phyloP scores from a whole-genome alignment of 2,113 vertebrate genomes.

The Pollachius pollachius region DNA sequence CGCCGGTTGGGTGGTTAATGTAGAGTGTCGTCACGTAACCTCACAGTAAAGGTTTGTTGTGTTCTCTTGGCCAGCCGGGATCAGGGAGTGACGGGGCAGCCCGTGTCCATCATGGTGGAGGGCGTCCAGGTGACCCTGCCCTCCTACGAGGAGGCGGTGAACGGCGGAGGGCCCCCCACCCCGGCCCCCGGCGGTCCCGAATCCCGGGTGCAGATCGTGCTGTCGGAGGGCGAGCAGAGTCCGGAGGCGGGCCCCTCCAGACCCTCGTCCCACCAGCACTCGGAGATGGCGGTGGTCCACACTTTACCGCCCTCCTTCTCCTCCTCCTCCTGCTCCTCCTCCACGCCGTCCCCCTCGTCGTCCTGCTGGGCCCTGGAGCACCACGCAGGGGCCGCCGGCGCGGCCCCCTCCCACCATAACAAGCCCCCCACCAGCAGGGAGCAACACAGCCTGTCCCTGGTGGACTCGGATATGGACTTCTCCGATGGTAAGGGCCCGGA shows the following conservation, averaged over 20 bases:
- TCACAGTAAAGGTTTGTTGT: not conserved
- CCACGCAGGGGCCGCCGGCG: conserved; percentile 63
- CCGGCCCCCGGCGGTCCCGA: conserved; percentile 72
- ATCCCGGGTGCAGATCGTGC: conserved; percentile 93
- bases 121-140: conserved; percentile 94
- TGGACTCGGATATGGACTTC: conserved; percentile 88
- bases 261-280: conserved; percentile 72
- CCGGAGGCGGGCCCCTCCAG: conserved; percentile 73
- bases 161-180: conserved; percentile 67
- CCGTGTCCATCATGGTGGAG: conserved; percentile 93
- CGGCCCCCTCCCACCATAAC: conserved; percentile 68
- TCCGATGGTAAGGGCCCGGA: conserved; percentile 82
- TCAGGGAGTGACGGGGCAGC: conserved; percentile 87
- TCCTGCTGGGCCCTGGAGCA: conserved; percentile 83
- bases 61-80: conserved; percentile 78
- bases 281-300: conserved; percentile 90
- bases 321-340: conserved; percentile 56
- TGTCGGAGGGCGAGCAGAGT: conserved; percentile 82
- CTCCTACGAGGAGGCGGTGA: conserved; percentile 95
- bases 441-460: conserved; percentile 86
- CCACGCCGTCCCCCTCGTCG: conserved; percentile 61
- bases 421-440: conserved; percentile 83
- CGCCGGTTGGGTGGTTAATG: no score
- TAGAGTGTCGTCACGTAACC: not conserved
- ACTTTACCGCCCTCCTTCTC: conserved; percentile 74